These are phyloP conservation scores for Saguinus imperator DNA, from an alignment of 2,113 vertebrate genomes.

Conservation along the genomic window DNA sequence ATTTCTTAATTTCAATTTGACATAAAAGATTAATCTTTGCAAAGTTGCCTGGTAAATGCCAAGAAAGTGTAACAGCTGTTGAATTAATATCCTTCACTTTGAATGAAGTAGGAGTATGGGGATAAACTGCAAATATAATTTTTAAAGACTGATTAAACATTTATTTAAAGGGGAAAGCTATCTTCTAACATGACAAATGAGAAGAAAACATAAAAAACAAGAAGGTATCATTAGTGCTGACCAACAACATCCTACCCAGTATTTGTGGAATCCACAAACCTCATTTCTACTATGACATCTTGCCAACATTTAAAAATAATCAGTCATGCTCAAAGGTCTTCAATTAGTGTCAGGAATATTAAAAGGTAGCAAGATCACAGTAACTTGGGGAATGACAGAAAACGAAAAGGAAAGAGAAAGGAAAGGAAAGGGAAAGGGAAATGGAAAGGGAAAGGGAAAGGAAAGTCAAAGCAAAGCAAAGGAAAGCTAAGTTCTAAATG, in stretches of 20 bases:
- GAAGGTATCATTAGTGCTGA: not conserved
- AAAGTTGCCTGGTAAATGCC: conserved; percentile 84
- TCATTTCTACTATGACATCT: not conserved
- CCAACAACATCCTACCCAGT: not conserved
- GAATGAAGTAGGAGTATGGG: conserved; percentile 79
- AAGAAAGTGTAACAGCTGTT: conserved; percentile 73
- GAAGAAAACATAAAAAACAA: not conserved
- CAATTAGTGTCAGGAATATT: not conserved
- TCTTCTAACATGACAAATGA: conserved; percentile 7
- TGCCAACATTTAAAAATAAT: not conserved
- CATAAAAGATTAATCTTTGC: conserved; percentile 81
- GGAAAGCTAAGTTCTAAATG: not conserved
- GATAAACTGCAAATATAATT: conserved; percentile 81
- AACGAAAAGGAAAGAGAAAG: not conserved
- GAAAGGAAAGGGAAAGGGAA: not conserved
- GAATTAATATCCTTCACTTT: conserved; percentile 74
- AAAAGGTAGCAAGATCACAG: not conserved
- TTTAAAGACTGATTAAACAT: not conserved
- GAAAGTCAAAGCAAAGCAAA: not conserved
- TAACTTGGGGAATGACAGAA: not conserved
- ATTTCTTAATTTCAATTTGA: conserved; percentile 80
- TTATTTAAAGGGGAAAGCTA: not conserved
- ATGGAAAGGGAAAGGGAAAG: too few relatives aligned
- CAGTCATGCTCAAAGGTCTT: not conserved
- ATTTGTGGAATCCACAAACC: not conserved